Percentiles rank a stretch among this genome's conserved stretches.
phyloP scores from a whole-genome alignment of 2,888 invertebrate genomes.

The Andrena fulva region DNA sequence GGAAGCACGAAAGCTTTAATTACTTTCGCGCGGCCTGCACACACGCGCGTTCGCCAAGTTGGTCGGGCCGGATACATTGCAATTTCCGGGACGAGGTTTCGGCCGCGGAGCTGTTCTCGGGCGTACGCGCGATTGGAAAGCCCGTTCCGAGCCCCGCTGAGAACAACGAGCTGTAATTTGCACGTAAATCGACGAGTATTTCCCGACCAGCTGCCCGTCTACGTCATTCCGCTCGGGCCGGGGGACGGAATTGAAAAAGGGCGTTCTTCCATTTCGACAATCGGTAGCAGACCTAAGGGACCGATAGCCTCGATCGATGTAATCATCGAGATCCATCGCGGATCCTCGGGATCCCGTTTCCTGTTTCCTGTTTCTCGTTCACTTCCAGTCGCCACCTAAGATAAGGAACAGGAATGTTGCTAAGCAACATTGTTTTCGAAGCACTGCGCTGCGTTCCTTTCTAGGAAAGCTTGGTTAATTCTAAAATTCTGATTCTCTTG shows the following conservation, averaged over 20 bases:
- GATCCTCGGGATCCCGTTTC: constrained; percentile 13
- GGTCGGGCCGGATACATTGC: constrained; percentile 57
- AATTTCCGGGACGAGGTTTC: constrained; percentile 63
- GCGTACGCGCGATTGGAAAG: constrained; percentile 52
- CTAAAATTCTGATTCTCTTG: not conserved
- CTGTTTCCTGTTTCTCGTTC: constrained; percentile 18
- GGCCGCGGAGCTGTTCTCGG: constrained; percentile 51
- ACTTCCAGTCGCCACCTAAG: not conserved
- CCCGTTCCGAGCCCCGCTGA: constrained; percentile 16
- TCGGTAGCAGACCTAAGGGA: not conserved
- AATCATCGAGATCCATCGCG: constrained; percentile 1
- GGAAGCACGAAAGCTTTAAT: constrained; percentile 64
- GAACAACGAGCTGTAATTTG: constrained; percentile 60
- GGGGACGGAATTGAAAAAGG: constrained; percentile 39
- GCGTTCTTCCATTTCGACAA: constrained; percentile 19
- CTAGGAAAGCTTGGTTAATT: not conserved
- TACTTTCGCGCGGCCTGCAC: constrained; percentile 45
- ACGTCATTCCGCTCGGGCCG: constrained; percentile 6
- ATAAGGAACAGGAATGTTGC: not conserved
- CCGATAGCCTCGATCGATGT: not conserved
- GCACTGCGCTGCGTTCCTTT: not conserved
- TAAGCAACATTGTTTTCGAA: constrained; percentile 12
- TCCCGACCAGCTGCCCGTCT: constrained; percentile 26
- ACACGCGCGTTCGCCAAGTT: constrained; percentile 39
- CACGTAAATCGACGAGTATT: constrained; percentile 68